Evolutionary conservation across 53 echinoderm and acorn worm species (phyloP).

Genomic region (Antedon mediterranea): DNA sequence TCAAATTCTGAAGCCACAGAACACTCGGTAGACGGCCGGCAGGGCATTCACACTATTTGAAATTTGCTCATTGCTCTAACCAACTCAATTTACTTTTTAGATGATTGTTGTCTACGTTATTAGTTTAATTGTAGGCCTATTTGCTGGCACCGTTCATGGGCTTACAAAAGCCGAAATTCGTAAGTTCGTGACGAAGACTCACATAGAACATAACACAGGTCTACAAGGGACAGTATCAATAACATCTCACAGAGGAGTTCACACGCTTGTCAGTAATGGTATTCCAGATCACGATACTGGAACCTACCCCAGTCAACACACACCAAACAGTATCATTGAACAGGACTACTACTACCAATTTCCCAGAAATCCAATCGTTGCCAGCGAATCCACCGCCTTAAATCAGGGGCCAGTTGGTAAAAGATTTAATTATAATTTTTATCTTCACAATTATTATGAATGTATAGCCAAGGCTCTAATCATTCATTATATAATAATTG

Average conservation of each 20-base stretch:
- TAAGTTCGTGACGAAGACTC: neutral
- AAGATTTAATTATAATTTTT: no score
- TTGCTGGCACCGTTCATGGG: neutral
- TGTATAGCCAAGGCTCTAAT: no score
- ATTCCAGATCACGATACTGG: conserved; percentile 49
- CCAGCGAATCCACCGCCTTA: conserved; percentile 16
- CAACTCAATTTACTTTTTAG: neutral
- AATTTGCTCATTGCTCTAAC: no score
- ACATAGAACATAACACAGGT: neutral
- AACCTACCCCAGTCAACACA: conserved; percentile 10
- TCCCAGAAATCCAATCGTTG: conserved; percentile 28
- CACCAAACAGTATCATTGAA: conserved; percentile 12
- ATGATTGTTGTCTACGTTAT: neutral
- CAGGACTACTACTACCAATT: conserved; percentile 19
- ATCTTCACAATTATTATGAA: no score
- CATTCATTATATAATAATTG: no score
- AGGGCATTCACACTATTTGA: no score
- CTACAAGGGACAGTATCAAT: neutral
- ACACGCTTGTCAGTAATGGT: conserved; percentile 18
- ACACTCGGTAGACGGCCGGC: no score
- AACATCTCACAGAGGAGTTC: neutral
- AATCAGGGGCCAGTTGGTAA: conserved; percentile 37
- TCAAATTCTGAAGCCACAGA: no score
- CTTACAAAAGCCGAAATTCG: neutral
- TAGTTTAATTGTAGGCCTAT: neutral